Evolutionary conservation across 1,140 invertebrate genomes (phyloP), one percentile per base, ranked within the genome.

Genomic region (Drosophila suzukii): DNA sequence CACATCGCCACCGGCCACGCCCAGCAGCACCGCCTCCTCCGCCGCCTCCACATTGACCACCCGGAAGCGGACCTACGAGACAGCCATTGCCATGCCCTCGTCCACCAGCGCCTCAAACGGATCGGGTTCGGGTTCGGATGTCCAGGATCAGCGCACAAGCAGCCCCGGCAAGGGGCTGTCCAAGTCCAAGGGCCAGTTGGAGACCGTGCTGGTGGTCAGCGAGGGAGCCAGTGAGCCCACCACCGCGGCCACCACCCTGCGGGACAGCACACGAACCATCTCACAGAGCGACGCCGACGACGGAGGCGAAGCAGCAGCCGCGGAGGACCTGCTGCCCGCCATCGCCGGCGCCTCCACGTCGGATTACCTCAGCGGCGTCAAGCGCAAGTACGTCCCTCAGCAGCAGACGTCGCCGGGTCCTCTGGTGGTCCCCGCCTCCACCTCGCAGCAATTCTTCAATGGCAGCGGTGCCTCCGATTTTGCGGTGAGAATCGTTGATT

Each of bases 41-140:
- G 10, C 62, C 17, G 67, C 55, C 44, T 77, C 68, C 47, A 80
- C 84, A 44, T 56, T 85, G 63, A 79, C 67, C 68, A 90, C 84
- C 60, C 79, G 91, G 5, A 92, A 92, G 65, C 81, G 91, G 20
- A 84, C 72, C 49, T 92, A 92, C 90, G 84, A 91, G 50, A 78
- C 81, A 63, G 91, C 91, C 24, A 83, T 92, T 56, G 76, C 75
- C 43, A 91, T 91, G 85, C 90, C 90, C 39, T 68, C 75, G 27
- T 39, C 66, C 32, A 32, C 63, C 67, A 43, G 30, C 15, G 39
- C 66, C 63, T 24, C 41, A 34, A n/a, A 32, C 13, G 49, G 24
- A 15, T 47, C 32, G 32, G 32, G 27, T 2, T 24, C 24, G 24
- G 24, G 24, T 3, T 27, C 59, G 46, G 86, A 81, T 27, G 47